Evolutionary conservation across 2,797 vertebrate genomes (phyloP).

Genomic region (Tapirus indicus): DNA sequence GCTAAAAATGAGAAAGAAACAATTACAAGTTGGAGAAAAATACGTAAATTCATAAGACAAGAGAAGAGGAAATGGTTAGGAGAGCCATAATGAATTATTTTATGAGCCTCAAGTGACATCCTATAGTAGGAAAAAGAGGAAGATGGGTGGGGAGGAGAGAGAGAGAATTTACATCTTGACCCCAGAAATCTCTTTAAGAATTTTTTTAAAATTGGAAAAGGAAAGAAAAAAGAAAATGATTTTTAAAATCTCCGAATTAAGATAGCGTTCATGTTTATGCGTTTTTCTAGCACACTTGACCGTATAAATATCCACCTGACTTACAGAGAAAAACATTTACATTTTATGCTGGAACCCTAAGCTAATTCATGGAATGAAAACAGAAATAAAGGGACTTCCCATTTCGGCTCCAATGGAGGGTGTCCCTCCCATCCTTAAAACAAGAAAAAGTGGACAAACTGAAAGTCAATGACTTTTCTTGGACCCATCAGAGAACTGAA

Average conservation of each 20-base stretch:
- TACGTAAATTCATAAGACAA: background rate
- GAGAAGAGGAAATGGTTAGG: background rate
- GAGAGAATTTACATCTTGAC: background rate
- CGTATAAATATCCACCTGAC: background rate
- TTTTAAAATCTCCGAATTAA: background rate
- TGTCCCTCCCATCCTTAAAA: background rate
- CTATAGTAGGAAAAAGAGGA: background rate
- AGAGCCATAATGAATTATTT: background rate
- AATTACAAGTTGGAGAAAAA: background rate
- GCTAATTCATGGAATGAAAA: background rate
- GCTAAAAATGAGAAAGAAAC: background rate
- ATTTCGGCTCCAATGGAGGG: background rate
- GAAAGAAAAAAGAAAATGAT: background rate
- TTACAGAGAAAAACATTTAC: background rate
- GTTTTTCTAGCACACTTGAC: background rate
- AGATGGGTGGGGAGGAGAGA: background rate
- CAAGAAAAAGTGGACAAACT: background rate
- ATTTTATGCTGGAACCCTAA: background rate
- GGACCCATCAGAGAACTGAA: background rate
- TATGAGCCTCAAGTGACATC: background rate
- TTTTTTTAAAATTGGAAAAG: background rate
- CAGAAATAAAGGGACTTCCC: background rate
- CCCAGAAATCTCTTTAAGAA: background rate
- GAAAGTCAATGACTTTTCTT: background rate
- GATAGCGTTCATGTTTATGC: background rate